Evolutionary conservation across 2,888 invertebrate genomes (phyloP).

Genomic region (Parnassius orleans): DNA sequence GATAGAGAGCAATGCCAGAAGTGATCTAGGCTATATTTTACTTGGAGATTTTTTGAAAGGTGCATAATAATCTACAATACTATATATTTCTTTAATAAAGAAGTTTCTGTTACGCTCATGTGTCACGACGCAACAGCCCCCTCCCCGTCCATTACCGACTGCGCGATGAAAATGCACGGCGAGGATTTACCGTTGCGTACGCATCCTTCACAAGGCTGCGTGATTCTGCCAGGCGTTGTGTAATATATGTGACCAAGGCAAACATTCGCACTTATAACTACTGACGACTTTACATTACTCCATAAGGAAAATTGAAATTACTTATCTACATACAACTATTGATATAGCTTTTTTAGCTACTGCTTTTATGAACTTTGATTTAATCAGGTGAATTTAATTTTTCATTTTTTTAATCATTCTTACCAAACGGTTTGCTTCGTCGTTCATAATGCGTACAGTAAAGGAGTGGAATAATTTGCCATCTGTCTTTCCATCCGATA

Average conservation of each 20-base stretch:
- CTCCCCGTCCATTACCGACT: constrained; percentile 18
- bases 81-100: background rate
- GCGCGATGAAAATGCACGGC: constrained; percentile 48
- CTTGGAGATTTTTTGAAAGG: background rate
- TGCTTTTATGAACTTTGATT: too few relatives aligned
- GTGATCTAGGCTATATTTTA: background rate
- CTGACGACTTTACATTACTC: background rate
- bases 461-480: too few relatives aligned
- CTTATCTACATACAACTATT: background rate
- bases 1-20: too few relatives aligned
- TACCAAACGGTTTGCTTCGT: too few relatives aligned
- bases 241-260: constrained; percentile 14
- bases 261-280: constrained; percentile 19
- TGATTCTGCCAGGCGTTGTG: constrained; percentile 49
- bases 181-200: constrained; percentile 55
- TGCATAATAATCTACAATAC: constrained; percentile 1
- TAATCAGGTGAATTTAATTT: too few relatives aligned
- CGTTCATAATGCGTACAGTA: too few relatives aligned
- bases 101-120: background rate
- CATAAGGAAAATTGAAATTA: constrained; percentile 13
- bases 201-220: constrained; percentile 73
- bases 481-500: too few relatives aligned
- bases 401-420: too few relatives aligned
- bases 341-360: too few relatives aligned
- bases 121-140: constrained; percentile 7